Evolutionary conservation across 2,113 vertebrate species (phyloP).

Genomic region (Balaeniceps rex): DNA sequence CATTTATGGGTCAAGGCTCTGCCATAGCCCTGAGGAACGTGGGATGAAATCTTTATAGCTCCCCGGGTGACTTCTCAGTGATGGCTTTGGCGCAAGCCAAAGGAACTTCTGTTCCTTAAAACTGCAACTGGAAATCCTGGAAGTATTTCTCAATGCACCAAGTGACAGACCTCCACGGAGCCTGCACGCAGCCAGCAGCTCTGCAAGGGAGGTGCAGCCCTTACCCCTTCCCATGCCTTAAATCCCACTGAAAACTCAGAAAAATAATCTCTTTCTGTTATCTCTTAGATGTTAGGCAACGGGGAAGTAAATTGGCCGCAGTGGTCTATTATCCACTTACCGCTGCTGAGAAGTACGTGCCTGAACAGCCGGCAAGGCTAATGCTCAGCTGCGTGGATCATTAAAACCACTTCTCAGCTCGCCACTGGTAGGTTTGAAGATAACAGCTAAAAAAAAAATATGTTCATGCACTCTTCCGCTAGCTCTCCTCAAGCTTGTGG

Average conservation of each 20-base stretch:
- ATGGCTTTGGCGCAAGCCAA: neutral
- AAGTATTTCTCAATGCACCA: neutral
- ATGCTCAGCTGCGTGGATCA: neutral
- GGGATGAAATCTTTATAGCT: neutral
- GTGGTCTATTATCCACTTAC: neutral
- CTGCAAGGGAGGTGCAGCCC: neutral
- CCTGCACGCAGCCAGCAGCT: neutral
- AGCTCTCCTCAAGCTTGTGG: neutral
- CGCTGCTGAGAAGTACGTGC: neutral
- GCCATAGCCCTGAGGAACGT: neutral
- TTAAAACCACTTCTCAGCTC: conserved; percentile 18
- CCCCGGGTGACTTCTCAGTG: neutral
- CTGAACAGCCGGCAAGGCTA: neutral
- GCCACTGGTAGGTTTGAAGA: neutral
- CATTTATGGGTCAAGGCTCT: neutral
- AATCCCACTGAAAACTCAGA: neutral
- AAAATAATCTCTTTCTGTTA: neutral
- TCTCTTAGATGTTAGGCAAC: neutral
- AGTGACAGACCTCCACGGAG: neutral
- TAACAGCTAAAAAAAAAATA: neutral
- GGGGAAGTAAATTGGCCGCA: neutral
- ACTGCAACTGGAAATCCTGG: neutral
- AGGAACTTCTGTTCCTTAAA: neutral
- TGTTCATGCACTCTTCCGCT: neutral
- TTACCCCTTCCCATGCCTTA: neutral